Evolutionary conservation across 1,140 invertebrate genomes (phyloP).

Genomic region (Saxidomus purpurata): DNA sequence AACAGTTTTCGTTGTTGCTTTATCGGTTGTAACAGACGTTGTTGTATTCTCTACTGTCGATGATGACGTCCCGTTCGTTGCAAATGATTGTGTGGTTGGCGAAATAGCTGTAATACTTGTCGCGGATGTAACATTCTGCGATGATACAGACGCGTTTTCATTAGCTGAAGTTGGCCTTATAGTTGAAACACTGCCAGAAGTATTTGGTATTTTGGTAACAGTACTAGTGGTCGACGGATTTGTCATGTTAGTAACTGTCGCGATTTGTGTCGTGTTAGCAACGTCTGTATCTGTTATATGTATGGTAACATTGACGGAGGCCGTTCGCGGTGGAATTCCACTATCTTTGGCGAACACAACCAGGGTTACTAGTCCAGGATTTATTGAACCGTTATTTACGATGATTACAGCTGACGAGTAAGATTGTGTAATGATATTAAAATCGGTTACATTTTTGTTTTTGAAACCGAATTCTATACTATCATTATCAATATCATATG

Average conservation of each 20-base stretch:
- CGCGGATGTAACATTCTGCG: neutral
- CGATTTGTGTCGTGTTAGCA: neutral
- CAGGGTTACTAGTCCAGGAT: neutral
- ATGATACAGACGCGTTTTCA: neutral
- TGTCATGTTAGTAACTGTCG: neutral
- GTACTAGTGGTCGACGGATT: neutral
- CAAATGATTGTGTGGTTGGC: neutral
- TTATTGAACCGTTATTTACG: neutral
- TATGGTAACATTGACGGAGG: neutral
- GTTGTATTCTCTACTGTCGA: neutral
- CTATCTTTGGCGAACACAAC: neutral
- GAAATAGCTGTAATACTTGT: neutral
- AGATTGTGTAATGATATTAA: neutral
- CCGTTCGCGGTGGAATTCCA: constrained; percentile 1
- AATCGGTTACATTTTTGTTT: neutral
- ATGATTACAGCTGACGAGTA: neutral
- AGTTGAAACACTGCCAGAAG: neutral
- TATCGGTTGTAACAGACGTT: neutral
- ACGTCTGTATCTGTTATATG: neutral
- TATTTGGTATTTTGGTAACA: neutral
- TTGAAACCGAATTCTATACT: neutral
- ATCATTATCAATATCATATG: constrained; percentile 46
- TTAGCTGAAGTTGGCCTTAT: neutral
- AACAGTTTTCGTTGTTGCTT: no score
- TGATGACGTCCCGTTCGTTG: neutral